A percentile compares a stretch with the other conserved stretches of the same genome.
Conservation (phyloP, 2,113 vertebrate species). For the Aix galericulata region DNA sequence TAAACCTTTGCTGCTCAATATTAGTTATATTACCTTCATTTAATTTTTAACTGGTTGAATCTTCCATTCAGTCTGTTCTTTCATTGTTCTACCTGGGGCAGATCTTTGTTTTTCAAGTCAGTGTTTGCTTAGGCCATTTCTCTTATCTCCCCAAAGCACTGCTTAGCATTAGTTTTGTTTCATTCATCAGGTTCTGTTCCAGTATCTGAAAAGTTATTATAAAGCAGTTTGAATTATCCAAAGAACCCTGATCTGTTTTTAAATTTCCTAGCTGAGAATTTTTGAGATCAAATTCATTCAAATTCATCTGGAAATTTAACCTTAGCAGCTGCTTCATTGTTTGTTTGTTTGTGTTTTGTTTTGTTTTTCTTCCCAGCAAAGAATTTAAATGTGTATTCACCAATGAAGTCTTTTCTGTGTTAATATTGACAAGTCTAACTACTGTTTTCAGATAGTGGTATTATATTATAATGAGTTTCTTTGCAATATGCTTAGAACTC, state of each 20-base stretch:
- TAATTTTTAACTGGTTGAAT: slow-evolving; percentile 56
- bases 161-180: neutral
- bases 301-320: neutral
- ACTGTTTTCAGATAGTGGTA: neutral
- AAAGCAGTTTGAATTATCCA: neutral
- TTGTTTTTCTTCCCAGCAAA: rapidly evolving
- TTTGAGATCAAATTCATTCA: neutral
- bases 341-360: rapidly evolving
- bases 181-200: neutral
- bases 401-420: neutral
- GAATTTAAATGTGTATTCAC: neutral
- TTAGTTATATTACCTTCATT: slow-evolving; percentile 50
- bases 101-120: neutral
- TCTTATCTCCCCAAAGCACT: neutral
- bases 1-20: slow-evolving; percentile 40
- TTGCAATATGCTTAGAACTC: neutral
- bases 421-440: neutral
- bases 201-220: neutral
- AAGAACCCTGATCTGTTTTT: neutral
- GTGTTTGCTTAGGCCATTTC: neutral
- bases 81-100: neutral
- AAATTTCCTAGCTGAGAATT: neutral
- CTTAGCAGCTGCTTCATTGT: neutral
- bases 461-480: neutral
- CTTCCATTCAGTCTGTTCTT: neutral